Evolutionary conservation across 1,140 invertebrate genomes (phyloP).

Genomic region (Eulimnadia texana): DNA sequence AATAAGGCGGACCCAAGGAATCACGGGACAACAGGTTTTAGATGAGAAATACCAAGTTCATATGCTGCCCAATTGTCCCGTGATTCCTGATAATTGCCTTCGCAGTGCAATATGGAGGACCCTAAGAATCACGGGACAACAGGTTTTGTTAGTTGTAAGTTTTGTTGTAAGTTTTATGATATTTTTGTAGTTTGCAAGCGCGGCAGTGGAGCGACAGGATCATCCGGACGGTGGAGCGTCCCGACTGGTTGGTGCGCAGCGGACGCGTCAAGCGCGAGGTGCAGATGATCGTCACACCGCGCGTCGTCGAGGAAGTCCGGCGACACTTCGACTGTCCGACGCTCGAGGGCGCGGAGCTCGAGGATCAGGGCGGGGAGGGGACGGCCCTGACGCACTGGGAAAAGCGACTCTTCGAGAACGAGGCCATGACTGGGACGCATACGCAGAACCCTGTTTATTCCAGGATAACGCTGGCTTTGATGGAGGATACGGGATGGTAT

Average conservation of each 20-base stretch:
- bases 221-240: conserved; percentile 59
- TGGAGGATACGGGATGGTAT: conserved; percentile 98
- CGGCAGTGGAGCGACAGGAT: conserved; percentile 88
- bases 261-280: conserved; percentile 57
- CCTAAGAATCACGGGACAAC: no score
- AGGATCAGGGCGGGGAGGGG: conserved; percentile 94
- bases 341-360: conserved; percentile 91
- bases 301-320: conserved; percentile 68
- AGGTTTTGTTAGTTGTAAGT: no score
- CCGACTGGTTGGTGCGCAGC: conserved; percentile 62
- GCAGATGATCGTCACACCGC: conserved; percentile 83
- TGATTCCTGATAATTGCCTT: no score
- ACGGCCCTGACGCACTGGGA: conserved; percentile 97
- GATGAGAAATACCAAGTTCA: no score
- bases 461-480: conserved; percentile 82
- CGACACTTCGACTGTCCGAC: conserved; percentile 78
- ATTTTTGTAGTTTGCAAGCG: conserved; percentile 52
- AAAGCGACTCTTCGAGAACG: conserved; percentile 96
- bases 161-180: conserved; percentile 9
- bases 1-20: no score
- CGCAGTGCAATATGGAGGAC: no score
- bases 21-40: no score
- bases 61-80: no score
- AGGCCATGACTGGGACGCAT: conserved; percentile 98
- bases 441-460: conserved; percentile 98